Conservation (phyloP, 1,140 invertebrate genomes). For the Monochamus saltuarius region DNA sequence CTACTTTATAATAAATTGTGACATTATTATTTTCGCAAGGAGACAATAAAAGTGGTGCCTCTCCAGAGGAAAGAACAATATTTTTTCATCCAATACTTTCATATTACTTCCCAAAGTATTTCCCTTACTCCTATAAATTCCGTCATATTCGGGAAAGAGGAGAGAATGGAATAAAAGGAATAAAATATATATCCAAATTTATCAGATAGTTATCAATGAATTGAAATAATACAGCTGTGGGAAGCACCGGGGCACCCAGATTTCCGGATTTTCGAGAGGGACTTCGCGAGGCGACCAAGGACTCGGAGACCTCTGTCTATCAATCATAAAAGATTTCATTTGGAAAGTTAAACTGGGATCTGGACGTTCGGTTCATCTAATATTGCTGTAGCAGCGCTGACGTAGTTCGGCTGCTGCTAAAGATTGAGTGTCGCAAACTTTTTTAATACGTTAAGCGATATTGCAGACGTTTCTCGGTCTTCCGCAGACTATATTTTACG, state of each 20-base stretch:
- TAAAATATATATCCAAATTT: conserved; percentile 27
- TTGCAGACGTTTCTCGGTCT: background rate
- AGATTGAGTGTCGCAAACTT: conserved; percentile 32
- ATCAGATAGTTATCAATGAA: conserved; percentile 14
- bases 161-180: too few relatives aligned
- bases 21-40: too few relatives aligned
- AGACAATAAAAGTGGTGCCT: too few relatives aligned
- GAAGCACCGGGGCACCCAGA: background rate
- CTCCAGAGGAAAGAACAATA: too few relatives aligned
- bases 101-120: conserved; percentile 9
- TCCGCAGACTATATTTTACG: too few relatives aligned
- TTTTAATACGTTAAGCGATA: conserved; percentile 30
- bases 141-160: too few relatives aligned
- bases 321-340: conserved; percentile 41
- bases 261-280: background rate
- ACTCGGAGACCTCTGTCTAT: conserved; percentile 27
- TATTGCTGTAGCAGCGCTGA: conserved; percentile 25
- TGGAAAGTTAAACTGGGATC: conserved; percentile 24
- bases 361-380: conserved; percentile 24
- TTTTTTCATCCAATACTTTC: conserved; percentile 10
- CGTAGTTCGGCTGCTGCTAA: conserved; percentile 19
- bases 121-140: conserved; percentile 1
- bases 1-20: too few relatives aligned
- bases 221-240: background rate
- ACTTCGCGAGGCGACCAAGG: conserved; percentile 20